These are phyloP conservation scores for Eilema depressum DNA, from an alignment of 2,888 invertebrate species.

Conservation along the genomic window DNA sequence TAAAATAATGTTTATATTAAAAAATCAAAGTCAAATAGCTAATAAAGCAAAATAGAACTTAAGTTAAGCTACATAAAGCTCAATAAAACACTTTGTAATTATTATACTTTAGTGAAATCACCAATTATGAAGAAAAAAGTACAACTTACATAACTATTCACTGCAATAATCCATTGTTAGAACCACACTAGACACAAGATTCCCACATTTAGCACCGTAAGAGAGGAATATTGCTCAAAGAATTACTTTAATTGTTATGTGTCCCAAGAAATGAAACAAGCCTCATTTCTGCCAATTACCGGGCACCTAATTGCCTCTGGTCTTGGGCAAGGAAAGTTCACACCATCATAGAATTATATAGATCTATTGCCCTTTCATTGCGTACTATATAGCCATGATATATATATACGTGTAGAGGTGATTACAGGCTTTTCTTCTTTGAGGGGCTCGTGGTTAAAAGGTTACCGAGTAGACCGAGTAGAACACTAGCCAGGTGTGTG, in stretches of 20 bases:
- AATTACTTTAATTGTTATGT: slow-evolving; percentile 24
- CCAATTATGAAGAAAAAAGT: slow-evolving; percentile 20
- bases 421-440: background rate
- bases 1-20: background rate
- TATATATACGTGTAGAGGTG: background rate
- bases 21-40: background rate
- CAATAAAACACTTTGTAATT: slow-evolving; percentile 12
- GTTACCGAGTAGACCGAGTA: too few relatives aligned
- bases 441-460: background rate
- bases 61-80: background rate
- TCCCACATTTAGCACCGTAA: slow-evolving; percentile 47
- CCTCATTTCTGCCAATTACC: slow-evolving; percentile 28
- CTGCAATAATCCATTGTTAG: slow-evolving; percentile 46
- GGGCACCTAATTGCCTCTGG: slow-evolving; percentile 10
- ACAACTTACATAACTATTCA: slow-evolving; percentile 41
- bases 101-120: slow-evolving; percentile 18
- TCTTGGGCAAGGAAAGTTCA: slow-evolving; percentile 10
- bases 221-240: slow-evolving; percentile 41
- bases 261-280: slow-evolving; percentile 20
- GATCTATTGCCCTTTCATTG: background rate
- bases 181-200: slow-evolving; percentile 31
- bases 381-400: background rate
- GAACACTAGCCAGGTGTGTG: too few relatives aligned
- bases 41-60: background rate
- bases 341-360: background rate